A percentile compares a stretch with the other conserved stretches of the same genome.
phyloP scores from a whole-genome alignment of 2,113 vertebrate species.

The Ginglymostoma cirratum region DNA sequence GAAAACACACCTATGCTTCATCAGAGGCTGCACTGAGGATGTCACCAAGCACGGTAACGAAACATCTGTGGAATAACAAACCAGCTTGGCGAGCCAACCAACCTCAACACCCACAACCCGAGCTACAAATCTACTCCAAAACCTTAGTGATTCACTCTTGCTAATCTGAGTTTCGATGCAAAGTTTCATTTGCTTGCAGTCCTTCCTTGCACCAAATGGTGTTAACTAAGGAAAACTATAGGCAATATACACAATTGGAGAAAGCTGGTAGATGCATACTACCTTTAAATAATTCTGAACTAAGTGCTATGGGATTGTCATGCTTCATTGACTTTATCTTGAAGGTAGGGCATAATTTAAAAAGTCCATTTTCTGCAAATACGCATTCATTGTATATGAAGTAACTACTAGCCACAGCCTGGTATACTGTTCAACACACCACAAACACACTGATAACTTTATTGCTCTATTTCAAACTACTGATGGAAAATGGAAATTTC shows the following conservation, averaged over 20 bases:
- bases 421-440: neutral
- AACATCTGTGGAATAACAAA: no score
- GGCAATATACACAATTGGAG: neutral
- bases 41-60: no score
- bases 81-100: no score
- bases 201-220: neutral
- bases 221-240: neutral
- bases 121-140: no score
- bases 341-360: neutral
- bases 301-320: neutral
- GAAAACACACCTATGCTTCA: no score
- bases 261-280: neutral
- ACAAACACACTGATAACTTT: neutral
- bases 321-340: neutral
- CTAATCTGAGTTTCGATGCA: no score
- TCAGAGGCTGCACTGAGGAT: no score
- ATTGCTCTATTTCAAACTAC: neutral
- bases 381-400: neutral
- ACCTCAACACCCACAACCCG: no score
- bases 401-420: neutral
- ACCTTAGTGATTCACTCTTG: no score
- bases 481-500: neutral
- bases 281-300: neutral
- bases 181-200: no score
- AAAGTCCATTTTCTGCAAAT: neutral